Evolutionary conservation across 2,797 vertebrate species (phyloP).

Genomic region (Pseudochaenichthys georgianus): DNA sequence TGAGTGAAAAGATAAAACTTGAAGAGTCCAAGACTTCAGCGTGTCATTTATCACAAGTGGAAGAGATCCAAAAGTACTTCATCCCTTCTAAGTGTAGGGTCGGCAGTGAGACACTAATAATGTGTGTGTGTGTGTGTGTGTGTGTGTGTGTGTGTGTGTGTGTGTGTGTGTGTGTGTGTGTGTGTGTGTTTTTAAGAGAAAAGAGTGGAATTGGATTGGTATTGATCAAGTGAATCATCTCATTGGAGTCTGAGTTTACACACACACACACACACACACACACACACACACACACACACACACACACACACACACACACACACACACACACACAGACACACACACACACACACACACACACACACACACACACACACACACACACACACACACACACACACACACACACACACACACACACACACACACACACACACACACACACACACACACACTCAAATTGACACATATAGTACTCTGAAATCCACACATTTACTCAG

Average conservation of each 20-base stretch:
- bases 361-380: no score
- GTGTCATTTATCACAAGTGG: slow-evolving; percentile 49
- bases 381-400: no score
- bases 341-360: no score
- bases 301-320: no score
- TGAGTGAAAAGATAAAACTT: slow-evolving; percentile 53
- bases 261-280: not conserved
- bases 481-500: slow-evolving; percentile 2
- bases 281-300: no score
- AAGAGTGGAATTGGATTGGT: slow-evolving; percentile 4
- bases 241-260: slow-evolving; percentile 8
- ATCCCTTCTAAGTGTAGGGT: slow-evolving; percentile 42
- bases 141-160: slow-evolving; percentile 5
- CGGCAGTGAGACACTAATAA: slow-evolving; percentile 25
- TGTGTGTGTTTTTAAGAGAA: slow-evolving; percentile 6
- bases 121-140: slow-evolving; percentile 17
- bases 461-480: not conserved
- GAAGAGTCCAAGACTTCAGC: slow-evolving; percentile 42
- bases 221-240: slow-evolving; percentile 35
- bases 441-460: not conserved
- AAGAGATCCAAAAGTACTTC: slow-evolving; percentile 51
- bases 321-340: no score
- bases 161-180: slow-evolving; percentile 18
- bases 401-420: not conserved
- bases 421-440: slow-evolving; percentile 9